Conservation (phyloP, 2,888 invertebrate genomes). For the Trichogramma dendrolimi region DNA sequence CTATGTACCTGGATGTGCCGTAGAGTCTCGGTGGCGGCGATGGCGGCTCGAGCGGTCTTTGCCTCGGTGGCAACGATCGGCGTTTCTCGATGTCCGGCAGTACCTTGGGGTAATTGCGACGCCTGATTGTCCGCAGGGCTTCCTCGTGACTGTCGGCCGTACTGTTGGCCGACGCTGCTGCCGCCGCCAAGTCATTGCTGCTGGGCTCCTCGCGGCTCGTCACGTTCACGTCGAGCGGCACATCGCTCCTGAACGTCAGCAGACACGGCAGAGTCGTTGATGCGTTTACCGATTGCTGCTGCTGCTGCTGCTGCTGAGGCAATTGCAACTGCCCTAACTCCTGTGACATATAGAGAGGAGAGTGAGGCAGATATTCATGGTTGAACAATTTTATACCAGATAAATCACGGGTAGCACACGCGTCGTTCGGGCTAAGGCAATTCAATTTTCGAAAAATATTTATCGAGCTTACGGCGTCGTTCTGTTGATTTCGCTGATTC, state of each 20-base stretch:
- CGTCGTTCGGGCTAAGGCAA: too few relatives aligned
- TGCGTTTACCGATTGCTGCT: slow-evolving; percentile 30
- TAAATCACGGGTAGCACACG: too few relatives aligned
- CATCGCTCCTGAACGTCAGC: slow-evolving; percentile 40
- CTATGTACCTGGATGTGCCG: slow-evolving; percentile 37
- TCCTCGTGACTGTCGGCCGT: slow-evolving; percentile 63
- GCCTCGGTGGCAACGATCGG: slow-evolving; percentile 41
- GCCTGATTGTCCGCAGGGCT: slow-evolving; percentile 68
- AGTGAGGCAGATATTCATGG: too few relatives aligned
- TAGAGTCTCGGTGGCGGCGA: slow-evolving; percentile 74
- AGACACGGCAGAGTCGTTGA: slow-evolving; percentile 39
- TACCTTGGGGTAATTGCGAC: slow-evolving; percentile 80
- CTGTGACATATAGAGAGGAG: too few relatives aligned
- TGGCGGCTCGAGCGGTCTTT: slow-evolving; percentile 34
- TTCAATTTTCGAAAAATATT: too few relatives aligned
- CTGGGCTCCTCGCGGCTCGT: slow-evolving; percentile 59
- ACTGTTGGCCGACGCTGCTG: neutral
- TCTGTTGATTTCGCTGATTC: slow-evolving; percentile 25
- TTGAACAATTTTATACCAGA: too few relatives aligned
- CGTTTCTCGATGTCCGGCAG: slow-evolving; percentile 66
- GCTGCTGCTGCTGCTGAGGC: slow-evolving; percentile 11
- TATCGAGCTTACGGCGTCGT: neutral
- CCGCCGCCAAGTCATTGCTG: slow-evolving; percentile 27
- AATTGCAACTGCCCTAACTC: too few relatives aligned
- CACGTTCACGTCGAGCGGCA: slow-evolving; percentile 63